phyloP scores from a whole-genome alignment of 2,113 vertebrate genomes.

The Octodon degus region DNA sequence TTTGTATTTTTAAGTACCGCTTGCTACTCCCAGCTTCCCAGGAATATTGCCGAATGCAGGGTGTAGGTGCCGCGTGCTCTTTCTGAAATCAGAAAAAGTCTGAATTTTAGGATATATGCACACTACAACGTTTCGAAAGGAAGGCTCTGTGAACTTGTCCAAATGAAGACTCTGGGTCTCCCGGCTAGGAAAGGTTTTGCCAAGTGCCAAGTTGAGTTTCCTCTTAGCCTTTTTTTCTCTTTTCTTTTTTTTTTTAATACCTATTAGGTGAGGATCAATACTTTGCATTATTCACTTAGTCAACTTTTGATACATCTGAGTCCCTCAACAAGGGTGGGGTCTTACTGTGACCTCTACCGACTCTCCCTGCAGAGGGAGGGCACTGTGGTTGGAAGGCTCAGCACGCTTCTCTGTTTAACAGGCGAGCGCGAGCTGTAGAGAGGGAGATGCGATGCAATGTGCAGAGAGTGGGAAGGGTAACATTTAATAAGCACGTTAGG shows the following conservation, averaged over 20 bases:
- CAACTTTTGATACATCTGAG: not conserved
- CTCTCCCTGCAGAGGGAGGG: constrained; percentile 49
- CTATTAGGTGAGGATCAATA: not conserved
- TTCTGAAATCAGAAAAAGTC: not conserved
- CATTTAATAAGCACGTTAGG: constrained; percentile 78
- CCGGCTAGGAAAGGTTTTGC: not conserved
- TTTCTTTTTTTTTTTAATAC: no score
- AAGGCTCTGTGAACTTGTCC: not conserved
- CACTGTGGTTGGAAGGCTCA: not conserved
- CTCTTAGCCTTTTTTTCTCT: not conserved
- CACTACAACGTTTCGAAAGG: not conserved
- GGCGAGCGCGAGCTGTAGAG: not conserved
- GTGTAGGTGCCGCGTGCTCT: not conserved
- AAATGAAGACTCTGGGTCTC: constrained; percentile 21
- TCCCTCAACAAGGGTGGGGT: not conserved
- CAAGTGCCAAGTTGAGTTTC: not conserved
- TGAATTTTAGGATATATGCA: not conserved
- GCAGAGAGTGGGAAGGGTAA: constrained; percentile 69
- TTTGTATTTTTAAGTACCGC: not conserved
- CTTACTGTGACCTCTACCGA: constrained; percentile 18
- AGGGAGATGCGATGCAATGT: constrained; percentile 34
- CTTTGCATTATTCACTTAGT: constrained; percentile 10
- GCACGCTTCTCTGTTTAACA: not conserved
- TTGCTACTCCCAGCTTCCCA: no score
- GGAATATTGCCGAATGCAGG: not conserved